Evolutionary conservation across 2,797 vertebrate species (phyloP).

Genomic region (Sebastes steindachneri): DNA sequence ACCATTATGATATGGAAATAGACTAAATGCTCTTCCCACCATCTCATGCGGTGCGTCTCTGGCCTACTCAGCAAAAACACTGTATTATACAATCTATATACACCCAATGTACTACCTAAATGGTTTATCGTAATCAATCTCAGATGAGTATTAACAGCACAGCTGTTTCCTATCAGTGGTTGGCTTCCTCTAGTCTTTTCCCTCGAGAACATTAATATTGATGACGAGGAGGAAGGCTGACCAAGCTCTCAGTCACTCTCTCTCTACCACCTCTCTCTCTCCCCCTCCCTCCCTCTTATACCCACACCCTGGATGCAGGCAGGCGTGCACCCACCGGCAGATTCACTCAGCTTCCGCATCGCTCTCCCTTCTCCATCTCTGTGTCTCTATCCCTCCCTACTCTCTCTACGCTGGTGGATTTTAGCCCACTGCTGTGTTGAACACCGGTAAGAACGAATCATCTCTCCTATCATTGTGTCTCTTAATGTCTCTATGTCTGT

Average conservation of each 20-base stretch:
- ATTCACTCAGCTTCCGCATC: slow-evolving; percentile 68
- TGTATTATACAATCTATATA: slow-evolving; percentile 5
- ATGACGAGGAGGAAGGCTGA: slow-evolving; percentile 65
- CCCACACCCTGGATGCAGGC: slow-evolving; percentile 77
- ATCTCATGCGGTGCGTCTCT: background rate
- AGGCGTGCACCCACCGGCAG: slow-evolving; percentile 75
- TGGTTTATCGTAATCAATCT: slow-evolving; percentile 32
- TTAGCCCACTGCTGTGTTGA: slow-evolving; percentile 64
- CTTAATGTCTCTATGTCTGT: slow-evolving; percentile 11
- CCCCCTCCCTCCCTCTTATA: slow-evolving; percentile 73
- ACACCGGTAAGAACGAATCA: slow-evolving; percentile 69
- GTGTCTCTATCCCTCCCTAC: slow-evolving; percentile 48
- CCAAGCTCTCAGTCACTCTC: slow-evolving; percentile 58
- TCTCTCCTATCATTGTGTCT: slow-evolving; percentile 11
- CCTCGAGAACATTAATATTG: slow-evolving; percentile 69
- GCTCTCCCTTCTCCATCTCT: slow-evolving; percentile 63
- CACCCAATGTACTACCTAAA: background rate
- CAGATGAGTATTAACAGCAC: slow-evolving; percentile 26
- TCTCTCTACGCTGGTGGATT: slow-evolving; percentile 59
- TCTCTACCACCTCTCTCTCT: slow-evolving; percentile 39
- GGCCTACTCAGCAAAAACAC: slow-evolving; percentile 28
- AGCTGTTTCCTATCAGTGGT: slow-evolving; percentile 43
- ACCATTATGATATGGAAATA: background rate
- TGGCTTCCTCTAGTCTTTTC: slow-evolving; percentile 39
- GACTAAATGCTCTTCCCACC: background rate